Evolutionary conservation across 1,140 invertebrate genomes (phyloP), one percentile per base, ranked within the genome.

Genomic region (Diachasma alloeum): DNA sequence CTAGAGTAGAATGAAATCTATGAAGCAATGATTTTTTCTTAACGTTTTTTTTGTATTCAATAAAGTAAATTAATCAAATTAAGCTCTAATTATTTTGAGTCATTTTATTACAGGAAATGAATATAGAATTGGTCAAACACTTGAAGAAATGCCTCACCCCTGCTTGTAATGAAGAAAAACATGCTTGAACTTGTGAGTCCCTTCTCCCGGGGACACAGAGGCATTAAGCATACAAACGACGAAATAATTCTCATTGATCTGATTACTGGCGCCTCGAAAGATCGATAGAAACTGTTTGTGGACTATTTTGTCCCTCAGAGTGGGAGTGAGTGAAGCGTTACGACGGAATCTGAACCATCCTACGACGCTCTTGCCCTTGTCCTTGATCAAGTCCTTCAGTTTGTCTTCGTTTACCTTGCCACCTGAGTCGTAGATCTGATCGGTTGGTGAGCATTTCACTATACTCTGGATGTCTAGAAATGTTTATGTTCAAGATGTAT

Each of bases 261-360:
- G 19, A 39, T 48, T 36, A 67, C 72, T 31, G 39, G 78, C 37
- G 0, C 39, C 39, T 13, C 22, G 31, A 83, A 93, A 92, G 72
- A 91, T 88, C 24, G 90, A 89, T 44, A 90, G 89, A 67, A 93
- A 85, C 56, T 91, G 89, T 85, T 90, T 92, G 44, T 93, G 91
- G 75, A 93, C 84, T 75, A 91, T 81, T 83, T 90, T 92, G 73
- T 93, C 92, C 63, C 91, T 83, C 44, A 93, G 84, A 3, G 91
- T 91, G 5, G 88, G 90, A 59, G 85, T 86, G 10, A 92, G 85
- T 36, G 83, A 84, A 46, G 84, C 87, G 71, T 91, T 90, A 78
- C 89, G 85, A 72, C 92, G 88, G 80, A 92, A 93, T 79, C 90
- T 90, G 82, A 92, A 93, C 93, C 93, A 93, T 19, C 93, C 93